Percentiles rank a stretch among this genome's conserved stretches.
Evolutionary conservation across 2,888 invertebrate genomes (phyloP).

Genomic region (Eurytoma californica): DNA sequence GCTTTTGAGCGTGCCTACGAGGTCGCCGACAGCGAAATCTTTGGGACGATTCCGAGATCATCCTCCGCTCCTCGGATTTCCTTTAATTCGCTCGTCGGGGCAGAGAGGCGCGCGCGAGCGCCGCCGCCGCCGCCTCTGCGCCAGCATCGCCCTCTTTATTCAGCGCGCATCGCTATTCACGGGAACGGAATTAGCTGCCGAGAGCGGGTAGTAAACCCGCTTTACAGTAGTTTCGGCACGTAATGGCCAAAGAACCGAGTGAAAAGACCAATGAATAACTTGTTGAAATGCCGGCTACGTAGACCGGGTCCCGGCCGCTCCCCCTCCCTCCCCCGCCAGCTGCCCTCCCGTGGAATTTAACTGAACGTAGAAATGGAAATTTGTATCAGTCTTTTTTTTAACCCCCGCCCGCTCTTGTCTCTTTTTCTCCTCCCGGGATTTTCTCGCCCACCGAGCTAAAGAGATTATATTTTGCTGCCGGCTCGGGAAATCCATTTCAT

Average conservation of each 20-base stretch:
- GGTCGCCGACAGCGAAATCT: conserved; percentile 31
- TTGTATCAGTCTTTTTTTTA: conserved; percentile 25
- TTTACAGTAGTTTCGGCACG: conserved; percentile 54
- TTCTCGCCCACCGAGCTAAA: conserved; percentile 17
- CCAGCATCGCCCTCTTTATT: conserved; percentile 39
- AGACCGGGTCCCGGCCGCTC: conserved; percentile 23
- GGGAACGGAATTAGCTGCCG: conserved; percentile 46
- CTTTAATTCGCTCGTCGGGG: not conserved
- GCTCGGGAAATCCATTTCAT: not conserved
- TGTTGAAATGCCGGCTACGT: conserved; percentile 48
- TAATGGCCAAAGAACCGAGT: conserved; percentile 53
- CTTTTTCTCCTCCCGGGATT: conserved; percentile 15
- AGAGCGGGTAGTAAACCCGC: conserved; percentile 42
- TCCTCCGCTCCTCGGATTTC: conserved; percentile 23
- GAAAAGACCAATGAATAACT: conserved; percentile 56
- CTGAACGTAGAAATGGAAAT: conserved; percentile 47
- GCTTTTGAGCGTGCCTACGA: not conserved
- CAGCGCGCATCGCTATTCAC: conserved; percentile 50
- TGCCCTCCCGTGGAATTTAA: conserved; percentile 49
- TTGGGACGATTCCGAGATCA: conserved; percentile 16
- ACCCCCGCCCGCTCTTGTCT: conserved; percentile 4
- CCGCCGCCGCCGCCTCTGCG: not conserved
- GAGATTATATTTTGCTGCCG: conserved; percentile 35
- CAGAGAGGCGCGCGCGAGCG: not conserved
- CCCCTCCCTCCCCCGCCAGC: conserved; percentile 36